Evolutionary conservation across 2,113 vertebrate species (phyloP).

Genomic region (Gnathonemus longibarbis): DNA sequence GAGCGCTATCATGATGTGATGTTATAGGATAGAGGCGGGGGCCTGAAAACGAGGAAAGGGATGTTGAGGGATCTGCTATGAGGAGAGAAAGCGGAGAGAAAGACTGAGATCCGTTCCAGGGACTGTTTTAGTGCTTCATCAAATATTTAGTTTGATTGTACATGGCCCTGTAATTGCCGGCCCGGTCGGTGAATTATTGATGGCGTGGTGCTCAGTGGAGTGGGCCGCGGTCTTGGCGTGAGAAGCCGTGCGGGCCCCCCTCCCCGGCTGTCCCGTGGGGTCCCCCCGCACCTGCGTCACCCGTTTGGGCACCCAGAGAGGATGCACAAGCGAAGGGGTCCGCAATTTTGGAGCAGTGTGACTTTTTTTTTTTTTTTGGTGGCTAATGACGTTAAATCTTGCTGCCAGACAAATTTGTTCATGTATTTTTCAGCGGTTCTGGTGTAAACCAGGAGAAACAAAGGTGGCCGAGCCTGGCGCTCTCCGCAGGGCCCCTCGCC

Average conservation of each 20-base stretch:
- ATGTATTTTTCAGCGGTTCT: not conserved
- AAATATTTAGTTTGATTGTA: slow-evolving; percentile 78
- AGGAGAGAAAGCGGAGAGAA: slow-evolving; percentile 33
- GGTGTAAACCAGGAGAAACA: not conserved
- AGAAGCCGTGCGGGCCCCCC: not conserved
- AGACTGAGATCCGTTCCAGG: slow-evolving; percentile 56
- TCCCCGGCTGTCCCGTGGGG: not conserved
- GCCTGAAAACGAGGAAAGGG: slow-evolving; percentile 24
- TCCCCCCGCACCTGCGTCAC: not conserved
- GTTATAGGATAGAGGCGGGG: slow-evolving; percentile 27
- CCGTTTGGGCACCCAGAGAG: not conserved
- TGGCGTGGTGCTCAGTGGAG: slow-evolving; percentile 57
- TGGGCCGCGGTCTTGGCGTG: slow-evolving; percentile 1
- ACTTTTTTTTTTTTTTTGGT: not conserved
- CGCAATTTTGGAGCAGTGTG: not conserved
- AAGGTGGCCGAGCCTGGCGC: not conserved
- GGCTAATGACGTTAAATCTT: not conserved
- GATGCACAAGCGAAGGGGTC: not conserved
- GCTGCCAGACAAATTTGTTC: not conserved
- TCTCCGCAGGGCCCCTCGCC: not conserved
- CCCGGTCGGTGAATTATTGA: slow-evolving; percentile 70
- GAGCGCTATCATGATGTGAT: slow-evolving; percentile 39
- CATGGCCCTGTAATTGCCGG: slow-evolving; percentile 70
- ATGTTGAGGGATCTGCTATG: slow-evolving; percentile 21
- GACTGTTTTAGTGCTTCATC: slow-evolving; percentile 72